Conservation (phyloP, 2,797 vertebrate species). For the Micrastur ruficollis region DNA sequence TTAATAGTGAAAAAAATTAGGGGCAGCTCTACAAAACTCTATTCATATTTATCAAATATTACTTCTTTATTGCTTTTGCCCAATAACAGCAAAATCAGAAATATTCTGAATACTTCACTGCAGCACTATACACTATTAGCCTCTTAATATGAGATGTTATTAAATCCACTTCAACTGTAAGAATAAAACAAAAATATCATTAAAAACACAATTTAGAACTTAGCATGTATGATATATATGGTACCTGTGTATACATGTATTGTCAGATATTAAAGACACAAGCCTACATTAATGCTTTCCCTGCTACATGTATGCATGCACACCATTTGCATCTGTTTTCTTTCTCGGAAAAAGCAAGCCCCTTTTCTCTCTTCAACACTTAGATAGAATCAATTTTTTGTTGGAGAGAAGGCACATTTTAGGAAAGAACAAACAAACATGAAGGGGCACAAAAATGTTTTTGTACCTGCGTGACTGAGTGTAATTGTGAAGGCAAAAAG, state of each 20-base stretch:
- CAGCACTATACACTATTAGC: background rate
- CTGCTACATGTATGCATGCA: background rate
- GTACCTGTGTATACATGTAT: background rate
- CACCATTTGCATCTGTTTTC: background rate
- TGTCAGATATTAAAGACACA: background rate
- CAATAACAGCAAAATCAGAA: background rate
- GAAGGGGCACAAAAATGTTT: background rate
- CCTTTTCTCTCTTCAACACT: background rate
- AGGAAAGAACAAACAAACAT: background rate
- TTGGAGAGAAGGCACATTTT: background rate
- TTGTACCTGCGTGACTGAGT: background rate
- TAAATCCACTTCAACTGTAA: background rate
- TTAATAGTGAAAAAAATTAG: background rate
- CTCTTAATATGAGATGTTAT: background rate
- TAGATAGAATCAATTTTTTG: background rate
- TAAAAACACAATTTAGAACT: background rate
- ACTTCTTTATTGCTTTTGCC: background rate
- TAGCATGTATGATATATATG: background rate
- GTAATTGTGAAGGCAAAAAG: constrained; percentile 33
- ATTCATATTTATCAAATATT: background rate
- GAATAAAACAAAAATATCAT: background rate
- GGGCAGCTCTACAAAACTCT: background rate
- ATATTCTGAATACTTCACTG: background rate
- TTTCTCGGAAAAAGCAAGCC: constrained; percentile 1
- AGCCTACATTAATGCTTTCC: background rate